Evolutionary conservation across 2,113 vertebrate species (phyloP).

Genomic region (Tetrax tetrax): DNA sequence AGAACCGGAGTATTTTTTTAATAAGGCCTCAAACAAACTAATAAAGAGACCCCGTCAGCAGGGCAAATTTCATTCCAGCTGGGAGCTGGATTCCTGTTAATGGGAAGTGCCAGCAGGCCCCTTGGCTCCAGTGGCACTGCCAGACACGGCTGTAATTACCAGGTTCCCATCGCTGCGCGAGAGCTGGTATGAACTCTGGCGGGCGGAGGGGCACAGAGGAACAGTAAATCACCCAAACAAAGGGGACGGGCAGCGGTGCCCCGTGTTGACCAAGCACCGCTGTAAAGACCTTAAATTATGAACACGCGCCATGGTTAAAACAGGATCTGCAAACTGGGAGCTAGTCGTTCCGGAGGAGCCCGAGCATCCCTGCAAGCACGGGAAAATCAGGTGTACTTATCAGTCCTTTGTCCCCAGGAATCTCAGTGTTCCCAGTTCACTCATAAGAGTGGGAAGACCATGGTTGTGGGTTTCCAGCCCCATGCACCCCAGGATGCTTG

Average conservation of each 20-base stretch:
- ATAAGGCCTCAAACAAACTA: constrained; percentile 60
- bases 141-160: constrained; percentile 50
- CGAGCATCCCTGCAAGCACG: fast-evolving
- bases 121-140: constrained; percentile 58
- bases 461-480: neutral
- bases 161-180: constrained; percentile 9
- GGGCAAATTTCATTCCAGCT: constrained; percentile 64
- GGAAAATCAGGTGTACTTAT: neutral
- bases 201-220: constrained; percentile 61
- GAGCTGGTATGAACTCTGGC: constrained; percentile 51
- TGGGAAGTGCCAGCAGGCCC: constrained; percentile 63
- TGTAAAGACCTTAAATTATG: constrained; percentile 39
- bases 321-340: neutral
- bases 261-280: constrained; percentile 1
- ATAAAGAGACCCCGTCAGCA: constrained; percentile 49
- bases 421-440: neutral
- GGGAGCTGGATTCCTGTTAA: constrained; percentile 55
- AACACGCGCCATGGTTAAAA: constrained; percentile 36
- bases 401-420: neutral
- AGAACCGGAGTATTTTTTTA: constrained; percentile 8
- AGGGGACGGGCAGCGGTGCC: constrained; percentile 46
- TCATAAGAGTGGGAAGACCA: fast-evolving
- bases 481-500: fast-evolving
- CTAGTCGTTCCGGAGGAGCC: neutral
- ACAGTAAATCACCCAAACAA: constrained; percentile 64